Evolutionary conservation across 2,888 invertebrate species (phyloP), one percentile per base, ranked within the genome.

Genomic region (Lottia gigantea): DNA sequence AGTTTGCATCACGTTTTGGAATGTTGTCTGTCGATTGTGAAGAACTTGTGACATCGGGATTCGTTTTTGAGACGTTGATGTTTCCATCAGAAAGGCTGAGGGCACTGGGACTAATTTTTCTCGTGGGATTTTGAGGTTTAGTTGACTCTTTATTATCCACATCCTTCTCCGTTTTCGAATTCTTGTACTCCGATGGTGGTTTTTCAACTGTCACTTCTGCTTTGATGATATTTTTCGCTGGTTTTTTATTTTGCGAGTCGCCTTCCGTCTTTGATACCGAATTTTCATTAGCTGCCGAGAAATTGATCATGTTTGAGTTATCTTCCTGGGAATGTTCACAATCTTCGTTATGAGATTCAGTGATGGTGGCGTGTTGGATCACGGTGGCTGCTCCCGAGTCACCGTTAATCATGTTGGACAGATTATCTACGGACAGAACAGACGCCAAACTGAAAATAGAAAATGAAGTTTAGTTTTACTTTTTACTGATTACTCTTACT

Each of bases 361-460:
- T 16, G 19, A 55, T 55, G 11, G 55, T 19, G 11, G 19, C 55
- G 23, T 19, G 55, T 55, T 23, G 19, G 55, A 23, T 23, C 12
- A 14, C 14, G 19, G 55, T 23, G 19, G 55, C 11, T 12, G 23
- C 19, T 23, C 19, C 23, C 2, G 55, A 23, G 14, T 55, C 55
- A 4, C 23, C 19, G 23, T 23, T 55, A 12, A 55, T 23, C 55
- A 55, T 19, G 19, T 19, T 55, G 55, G 55, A 55, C 55, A 46
- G 25, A 15, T 46, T 63, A 11, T 46, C 25, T 45, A 23, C 15
- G n/a, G 46, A 25, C 11, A 68, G 12, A 7, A 68, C 68, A 63
- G 68, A 68, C 25, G 63, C 62, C 62, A 68, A 46, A 62, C 68
- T 68, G 64, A 55, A 61, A 61, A 31, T 6, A 61, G 31, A 26